Percentiles rank a stretch among this genome's conserved stretches.
phyloP scores from a whole-genome alignment of 2,113 vertebrate species.

The Brachyhypopomus occidentalis region DNA sequence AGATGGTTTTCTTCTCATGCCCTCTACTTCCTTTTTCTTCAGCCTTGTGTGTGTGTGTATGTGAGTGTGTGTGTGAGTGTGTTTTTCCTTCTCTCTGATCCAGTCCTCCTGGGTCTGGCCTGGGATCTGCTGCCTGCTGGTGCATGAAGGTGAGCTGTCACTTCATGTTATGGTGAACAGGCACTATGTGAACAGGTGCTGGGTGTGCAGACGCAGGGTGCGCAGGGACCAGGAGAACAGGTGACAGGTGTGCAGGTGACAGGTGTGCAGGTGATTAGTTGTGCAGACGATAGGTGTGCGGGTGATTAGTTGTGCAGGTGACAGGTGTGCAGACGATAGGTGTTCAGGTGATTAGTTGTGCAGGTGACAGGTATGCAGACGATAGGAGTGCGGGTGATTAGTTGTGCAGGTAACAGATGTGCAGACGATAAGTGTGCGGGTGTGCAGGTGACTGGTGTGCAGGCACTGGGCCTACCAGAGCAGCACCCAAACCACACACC shows the following conservation, averaged over 20 bases:
- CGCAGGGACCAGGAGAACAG: no score
- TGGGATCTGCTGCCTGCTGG: slow-evolving; percentile 40
- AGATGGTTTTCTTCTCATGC: slow-evolving; percentile 36
- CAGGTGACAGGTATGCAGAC: slow-evolving; percentile 17
- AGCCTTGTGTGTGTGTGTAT: not conserved
- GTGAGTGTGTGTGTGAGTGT: not conserved
- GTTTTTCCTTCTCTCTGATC: slow-evolving; percentile 35
- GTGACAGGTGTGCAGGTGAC: no score
- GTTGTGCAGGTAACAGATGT: no score
- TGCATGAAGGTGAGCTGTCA: slow-evolving; percentile 61
- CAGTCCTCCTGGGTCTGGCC: slow-evolving; percentile 54
- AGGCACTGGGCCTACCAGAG: slow-evolving; percentile 5
- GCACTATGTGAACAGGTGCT: not conserved
- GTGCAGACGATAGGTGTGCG: not conserved
- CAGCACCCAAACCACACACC: no score
- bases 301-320: no score
- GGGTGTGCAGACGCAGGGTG: no score
- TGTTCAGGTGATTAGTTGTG: no score
- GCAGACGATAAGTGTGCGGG: no score
- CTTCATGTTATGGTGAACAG: slow-evolving; percentile 53
- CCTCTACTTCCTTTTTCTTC: slow-evolving; percentile 7
- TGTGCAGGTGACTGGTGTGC: slow-evolving; percentile 6
- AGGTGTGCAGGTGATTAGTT: no score
- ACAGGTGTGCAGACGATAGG: no score
- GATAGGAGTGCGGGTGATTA: no score